A percentile compares a stretch with the other conserved stretches of the same genome.
phyloP scores from a whole-genome alignment of 2,888 invertebrate genomes.

The Metallyticus violacea region DNA sequence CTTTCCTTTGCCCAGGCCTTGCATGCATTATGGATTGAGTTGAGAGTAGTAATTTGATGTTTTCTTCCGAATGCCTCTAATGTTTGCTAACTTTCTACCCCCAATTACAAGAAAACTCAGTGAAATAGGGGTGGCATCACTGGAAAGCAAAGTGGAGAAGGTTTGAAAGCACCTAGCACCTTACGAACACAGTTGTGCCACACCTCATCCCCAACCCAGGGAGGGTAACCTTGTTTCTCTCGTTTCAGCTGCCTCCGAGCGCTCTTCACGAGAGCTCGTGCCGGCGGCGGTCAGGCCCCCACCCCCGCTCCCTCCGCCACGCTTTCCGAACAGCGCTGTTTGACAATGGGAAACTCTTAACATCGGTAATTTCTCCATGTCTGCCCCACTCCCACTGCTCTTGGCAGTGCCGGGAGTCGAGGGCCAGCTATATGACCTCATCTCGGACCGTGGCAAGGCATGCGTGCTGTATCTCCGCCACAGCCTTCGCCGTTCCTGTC shows the following conservation, averaged over 20 bases:
- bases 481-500: constrained; percentile 51
- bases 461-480: constrained; percentile 62
- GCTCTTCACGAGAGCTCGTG: constrained; percentile 61
- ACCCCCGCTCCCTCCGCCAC: constrained; percentile 77
- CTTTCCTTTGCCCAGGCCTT: not conserved
- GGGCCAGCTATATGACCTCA: constrained; percentile 59
- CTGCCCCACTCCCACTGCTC: constrained; percentile 50
- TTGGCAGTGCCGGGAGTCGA: constrained; percentile 40
- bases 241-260: constrained; percentile 77
- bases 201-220: not conserved
- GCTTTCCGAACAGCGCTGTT: constrained; percentile 75
- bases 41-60: not conserved
- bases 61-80: not conserved
- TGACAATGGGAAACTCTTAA: constrained; percentile 73
- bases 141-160: too few species aligned
- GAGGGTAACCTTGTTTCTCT: constrained; percentile 32
- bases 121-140: not conserved
- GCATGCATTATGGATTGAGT: not conserved
- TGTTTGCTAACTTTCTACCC: not conserved
- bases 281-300: constrained; percentile 55
- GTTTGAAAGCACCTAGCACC: too few species aligned
- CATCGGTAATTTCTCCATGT: constrained; percentile 52
- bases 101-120: not conserved
- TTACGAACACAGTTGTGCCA: too few species aligned
- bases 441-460: constrained; percentile 58